These are phyloP conservation scores for Kryphioiulus occultus DNA, from an alignment of 2,888 invertebrate genomes.

Conservation along the genomic window DNA sequence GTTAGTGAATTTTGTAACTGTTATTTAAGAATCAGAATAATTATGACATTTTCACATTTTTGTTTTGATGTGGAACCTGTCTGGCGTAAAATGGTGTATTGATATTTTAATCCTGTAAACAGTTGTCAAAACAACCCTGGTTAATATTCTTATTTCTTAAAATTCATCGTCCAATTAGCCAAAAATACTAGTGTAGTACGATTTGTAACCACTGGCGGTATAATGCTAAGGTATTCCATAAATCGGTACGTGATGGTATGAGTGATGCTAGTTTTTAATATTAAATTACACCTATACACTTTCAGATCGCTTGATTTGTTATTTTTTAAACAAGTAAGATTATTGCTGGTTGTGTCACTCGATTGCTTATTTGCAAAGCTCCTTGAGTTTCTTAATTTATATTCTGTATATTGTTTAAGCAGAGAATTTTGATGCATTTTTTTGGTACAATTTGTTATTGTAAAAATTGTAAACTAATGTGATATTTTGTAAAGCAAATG, in stretches of 20 bases:
- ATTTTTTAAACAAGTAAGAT: neutral
- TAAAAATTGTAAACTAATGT: neutral
- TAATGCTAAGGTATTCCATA: neutral
- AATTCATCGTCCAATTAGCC: too few relatives aligned
- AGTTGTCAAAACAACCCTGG: too few relatives aligned
- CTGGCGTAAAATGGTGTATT: too few relatives aligned
- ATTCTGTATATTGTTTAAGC: neutral
- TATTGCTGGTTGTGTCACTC: neutral
- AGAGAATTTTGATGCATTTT: neutral
- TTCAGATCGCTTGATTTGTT: neutral
- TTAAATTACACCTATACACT: too few relatives aligned
- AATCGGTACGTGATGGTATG: neutral
- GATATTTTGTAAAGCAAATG: slow-evolving; percentile 26
- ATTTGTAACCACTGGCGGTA: neutral
- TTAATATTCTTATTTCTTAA: too few relatives aligned
- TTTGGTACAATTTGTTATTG: neutral
- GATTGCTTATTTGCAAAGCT: neutral
- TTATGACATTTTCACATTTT: too few relatives aligned
- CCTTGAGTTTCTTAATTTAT: neutral
- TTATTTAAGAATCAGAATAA: too few relatives aligned
- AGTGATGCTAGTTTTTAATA: neutral
- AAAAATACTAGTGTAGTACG: neutral
- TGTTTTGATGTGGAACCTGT: too few relatives aligned
- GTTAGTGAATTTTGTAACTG: too few relatives aligned
- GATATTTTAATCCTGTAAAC: too few relatives aligned